Evolutionary conservation across 1,140 invertebrate species (phyloP).

Genomic region (Physella acuta): DNA sequence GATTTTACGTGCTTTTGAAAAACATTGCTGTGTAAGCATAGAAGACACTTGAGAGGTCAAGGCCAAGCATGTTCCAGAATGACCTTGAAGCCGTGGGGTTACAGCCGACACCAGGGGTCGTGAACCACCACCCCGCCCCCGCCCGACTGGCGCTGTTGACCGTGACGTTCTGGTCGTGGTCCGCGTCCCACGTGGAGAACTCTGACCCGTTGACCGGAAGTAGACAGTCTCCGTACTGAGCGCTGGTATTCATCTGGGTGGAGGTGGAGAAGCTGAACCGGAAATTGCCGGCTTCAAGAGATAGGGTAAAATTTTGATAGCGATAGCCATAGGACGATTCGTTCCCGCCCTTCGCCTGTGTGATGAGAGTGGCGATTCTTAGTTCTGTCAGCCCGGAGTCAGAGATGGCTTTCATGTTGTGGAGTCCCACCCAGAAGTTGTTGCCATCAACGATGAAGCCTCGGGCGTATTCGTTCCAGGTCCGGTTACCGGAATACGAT

Average conservation of each 20-base stretch:
- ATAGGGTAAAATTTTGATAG: background rate
- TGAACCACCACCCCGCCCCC: background rate
- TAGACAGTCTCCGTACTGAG: background rate
- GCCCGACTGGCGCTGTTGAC: background rate
- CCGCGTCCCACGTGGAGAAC: background rate
- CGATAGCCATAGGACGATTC: background rate
- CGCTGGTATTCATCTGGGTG: too few species aligned
- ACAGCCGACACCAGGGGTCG: background rate
- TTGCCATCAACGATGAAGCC: background rate
- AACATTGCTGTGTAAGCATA: too few species aligned
- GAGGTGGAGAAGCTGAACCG: background rate
- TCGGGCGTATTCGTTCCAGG: background rate
- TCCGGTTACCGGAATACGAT: background rate
- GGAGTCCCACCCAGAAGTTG: slow-evolving; percentile 2
- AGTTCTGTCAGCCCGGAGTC: background rate
- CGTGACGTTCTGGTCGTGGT: background rate
- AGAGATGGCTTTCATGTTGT: background rate
- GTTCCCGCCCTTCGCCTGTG: background rate
- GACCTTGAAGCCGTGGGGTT: background rate
- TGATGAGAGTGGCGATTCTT: background rate
- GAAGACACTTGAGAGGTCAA: background rate
- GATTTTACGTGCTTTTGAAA: too few species aligned
- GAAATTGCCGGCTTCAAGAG: background rate
- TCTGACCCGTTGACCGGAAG: background rate
- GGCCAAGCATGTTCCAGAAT: background rate